phyloP scores from a whole-genome alignment of 2,113 vertebrate species.

The Hemibagrus wyckioides region DNA sequence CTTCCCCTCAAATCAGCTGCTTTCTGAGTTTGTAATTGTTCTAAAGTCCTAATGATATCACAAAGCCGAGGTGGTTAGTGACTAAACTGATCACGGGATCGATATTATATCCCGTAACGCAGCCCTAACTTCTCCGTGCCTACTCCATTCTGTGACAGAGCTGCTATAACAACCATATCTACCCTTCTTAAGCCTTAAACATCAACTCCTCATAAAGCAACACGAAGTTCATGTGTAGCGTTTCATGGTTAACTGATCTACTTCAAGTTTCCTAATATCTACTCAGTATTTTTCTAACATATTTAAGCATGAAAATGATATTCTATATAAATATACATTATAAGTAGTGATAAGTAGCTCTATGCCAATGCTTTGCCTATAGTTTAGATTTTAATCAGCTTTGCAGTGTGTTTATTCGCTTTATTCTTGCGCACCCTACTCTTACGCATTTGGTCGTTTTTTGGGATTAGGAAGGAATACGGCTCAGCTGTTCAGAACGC shows the following conservation, averaged over 20 bases:
- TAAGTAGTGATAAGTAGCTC: background rate
- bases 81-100: background rate
- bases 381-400: background rate
- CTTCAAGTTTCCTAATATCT: background rate
- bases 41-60: too few relatives aligned
- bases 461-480: background rate
- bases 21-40: too few relatives aligned
- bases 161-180: slow-evolving; percentile 19
- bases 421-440: background rate
- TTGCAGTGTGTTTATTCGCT: background rate
- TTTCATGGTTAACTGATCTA: background rate
- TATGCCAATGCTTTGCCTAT: background rate
- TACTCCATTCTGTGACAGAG: slow-evolving; percentile 26
- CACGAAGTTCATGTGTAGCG: background rate
- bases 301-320: background rate
- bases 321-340: too few relatives aligned
- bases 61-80: too few relatives aligned
- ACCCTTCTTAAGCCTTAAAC: slow-evolving; percentile 44
- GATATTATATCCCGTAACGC: background rate
- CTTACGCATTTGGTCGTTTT: background rate
- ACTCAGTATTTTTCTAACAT: background rate
- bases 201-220: background rate
- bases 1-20: background rate
- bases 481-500: background rate
- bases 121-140: slow-evolving; percentile 26